Conservation (phyloP, 2,888 invertebrate genomes). For the Xiphydria camelus region DNA sequence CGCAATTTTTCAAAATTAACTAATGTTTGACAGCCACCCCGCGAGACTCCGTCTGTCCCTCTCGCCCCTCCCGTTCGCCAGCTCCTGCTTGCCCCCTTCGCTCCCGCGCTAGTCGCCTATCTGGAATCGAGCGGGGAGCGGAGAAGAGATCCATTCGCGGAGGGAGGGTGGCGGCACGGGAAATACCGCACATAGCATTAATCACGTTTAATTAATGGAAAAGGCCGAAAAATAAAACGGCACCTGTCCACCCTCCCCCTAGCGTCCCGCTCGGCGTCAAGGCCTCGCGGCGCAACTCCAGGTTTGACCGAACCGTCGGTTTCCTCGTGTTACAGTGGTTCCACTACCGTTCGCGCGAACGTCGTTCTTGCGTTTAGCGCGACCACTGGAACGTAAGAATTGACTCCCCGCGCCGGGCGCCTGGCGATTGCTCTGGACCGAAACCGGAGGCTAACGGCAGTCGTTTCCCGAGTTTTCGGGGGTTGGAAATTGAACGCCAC, state of each 20-base stretch:
- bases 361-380: no score
- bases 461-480: no score
- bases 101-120: background rate
- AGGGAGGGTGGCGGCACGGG: slow-evolving; percentile 6
- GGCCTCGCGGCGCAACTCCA: no score
- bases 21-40: slow-evolving; percentile 50
- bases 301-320: background rate
- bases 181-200: slow-evolving; percentile 38
- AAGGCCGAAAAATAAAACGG: slow-evolving; percentile 12
- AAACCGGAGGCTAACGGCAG: no score
- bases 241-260: no score
- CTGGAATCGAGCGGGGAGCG: slow-evolving; percentile 6
- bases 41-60: slow-evolving; percentile 10
- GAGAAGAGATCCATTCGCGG: background rate
- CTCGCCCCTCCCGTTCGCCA: slow-evolving; percentile 6
- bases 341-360: no score
- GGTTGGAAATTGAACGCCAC: no score
- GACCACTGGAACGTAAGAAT: no score
- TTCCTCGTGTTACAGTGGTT: slow-evolving; percentile 4
- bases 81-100: slow-evolving; percentile 13
- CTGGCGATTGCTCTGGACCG: no score
- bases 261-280: no score
- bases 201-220: slow-evolving; percentile 47
- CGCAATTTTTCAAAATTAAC: slow-evolving; percentile 57
- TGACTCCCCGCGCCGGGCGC: no score